Conservation (phyloP, 2,113 vertebrate genomes). For the Collichthys lucidus region DNA sequence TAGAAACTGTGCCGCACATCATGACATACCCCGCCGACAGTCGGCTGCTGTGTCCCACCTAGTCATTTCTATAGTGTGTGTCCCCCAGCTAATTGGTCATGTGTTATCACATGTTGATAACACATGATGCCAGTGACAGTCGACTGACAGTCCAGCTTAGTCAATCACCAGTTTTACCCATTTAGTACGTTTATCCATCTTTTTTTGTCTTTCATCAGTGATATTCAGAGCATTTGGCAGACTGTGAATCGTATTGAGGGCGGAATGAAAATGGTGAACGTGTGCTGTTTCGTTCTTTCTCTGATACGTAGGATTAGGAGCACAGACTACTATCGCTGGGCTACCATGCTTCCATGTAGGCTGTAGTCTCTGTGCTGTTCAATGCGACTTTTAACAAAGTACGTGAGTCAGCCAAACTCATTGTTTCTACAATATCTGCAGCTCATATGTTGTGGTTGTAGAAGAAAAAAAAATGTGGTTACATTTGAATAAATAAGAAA, state of each 20-base stretch:
- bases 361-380: not conserved
- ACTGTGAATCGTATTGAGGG: not conserved
- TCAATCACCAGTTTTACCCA: no score
- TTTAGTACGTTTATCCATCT: not conserved
- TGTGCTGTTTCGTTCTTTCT: not conserved
- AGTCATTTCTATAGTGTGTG: not conserved
- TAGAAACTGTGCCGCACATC: not conserved
- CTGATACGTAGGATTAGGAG: not conserved
- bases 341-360: not conserved
- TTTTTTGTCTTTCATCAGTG: not conserved
- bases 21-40: not conserved
- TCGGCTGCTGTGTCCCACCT: not conserved
- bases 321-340: not conserved
- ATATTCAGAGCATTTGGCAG: not conserved
- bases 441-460: not conserved
- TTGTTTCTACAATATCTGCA: not conserved
- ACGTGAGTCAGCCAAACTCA: not conserved
- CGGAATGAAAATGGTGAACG: not conserved
- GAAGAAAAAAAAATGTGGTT: not conserved
- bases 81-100: not conserved
- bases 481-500: not conserved
- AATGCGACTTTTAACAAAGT: not conserved
- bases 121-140: not conserved
- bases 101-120: not conserved
- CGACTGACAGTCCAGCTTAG: not conserved